Base-by-base conservation (phyloP, 1,140 invertebrate species). In the Macrosteles quadrilineatus region DNA sequence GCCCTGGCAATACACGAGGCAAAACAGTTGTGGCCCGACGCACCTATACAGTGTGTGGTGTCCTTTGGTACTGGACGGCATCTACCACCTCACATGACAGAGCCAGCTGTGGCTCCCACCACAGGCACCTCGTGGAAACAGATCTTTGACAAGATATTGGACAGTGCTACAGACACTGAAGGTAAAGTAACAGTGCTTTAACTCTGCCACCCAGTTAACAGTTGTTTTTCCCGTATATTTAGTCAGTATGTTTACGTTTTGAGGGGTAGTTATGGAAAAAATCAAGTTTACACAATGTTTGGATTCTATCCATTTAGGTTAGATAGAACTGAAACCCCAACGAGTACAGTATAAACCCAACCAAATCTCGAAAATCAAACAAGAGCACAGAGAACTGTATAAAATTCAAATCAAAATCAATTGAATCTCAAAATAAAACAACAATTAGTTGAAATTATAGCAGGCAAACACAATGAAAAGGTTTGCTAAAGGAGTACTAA, bases 81-180 rank as follows among this genome's bases (percentile, higher is more conserved):
- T 59, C 77, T 72, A 47, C 82, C 78, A 77, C 71, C 70, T 78
- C 71, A 76, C 57, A 67, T 73, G 74, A 76, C 78, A 57, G 14
- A 76, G 67, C 71, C 82, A 76, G 67, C 71, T 21, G 32, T 72
- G 25, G 78, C 72, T 59, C 59, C 77, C 17, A 76, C 81, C 36
- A 75, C 75, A 66, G 80, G 78, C 25, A 86, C 88, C 1, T 88
- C 86, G 43, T 91, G 94, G 85, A 91, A 88, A 79, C 87, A 90
- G 71, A 95, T 95, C 80, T 89, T 96, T 75, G 84, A 87, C 65
- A 93, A 91, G 80, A 91, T 96, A 59, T 81, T 97, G 27, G 93
- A 96, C 73, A 94, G 91, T 79, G 95, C 95, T 3, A 96, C 95
- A 36, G 94, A 95, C 78, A 94, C 92, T 23, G 92, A 95, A 87